Conservation (phyloP, 2,113 vertebrate genomes). For the Tapirus terrestris region DNA sequence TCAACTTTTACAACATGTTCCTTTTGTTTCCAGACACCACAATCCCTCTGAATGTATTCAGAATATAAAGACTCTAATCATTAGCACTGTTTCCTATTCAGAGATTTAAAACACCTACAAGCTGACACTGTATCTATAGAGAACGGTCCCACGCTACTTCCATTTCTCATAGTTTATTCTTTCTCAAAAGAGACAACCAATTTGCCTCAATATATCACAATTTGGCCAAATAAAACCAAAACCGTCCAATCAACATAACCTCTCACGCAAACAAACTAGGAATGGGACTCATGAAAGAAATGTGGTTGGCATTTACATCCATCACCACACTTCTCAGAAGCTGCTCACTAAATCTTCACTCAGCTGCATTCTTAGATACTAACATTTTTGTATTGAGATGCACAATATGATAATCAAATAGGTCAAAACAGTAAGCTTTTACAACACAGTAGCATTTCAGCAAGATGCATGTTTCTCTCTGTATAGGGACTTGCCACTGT, state of each 20-base stretch:
- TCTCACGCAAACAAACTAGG: conserved; percentile 53
- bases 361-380: conserved; percentile 49
- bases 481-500: neutral
- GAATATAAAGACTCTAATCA: conserved; percentile 58
- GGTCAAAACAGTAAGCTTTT: conserved; percentile 57
- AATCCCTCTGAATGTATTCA: conserved; percentile 29
- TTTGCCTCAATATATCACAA: conserved; percentile 36
- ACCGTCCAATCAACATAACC: conserved; percentile 48
- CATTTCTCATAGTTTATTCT: conserved; percentile 41
- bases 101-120: conserved; percentile 44
- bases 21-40: neutral
- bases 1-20: neutral
- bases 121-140: neutral
- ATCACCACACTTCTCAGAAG: conserved; percentile 15
- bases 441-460: conserved; percentile 1
- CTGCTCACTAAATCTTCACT: conserved; percentile 61
- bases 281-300: conserved; percentile 67
- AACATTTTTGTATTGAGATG: conserved; percentile 56
- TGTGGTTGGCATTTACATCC: conserved; percentile 41
- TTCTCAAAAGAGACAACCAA: conserved; percentile 37
- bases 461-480: neutral
- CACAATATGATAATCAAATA: conserved; percentile 56
- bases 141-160: neutral
- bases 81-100: conserved; percentile 40
- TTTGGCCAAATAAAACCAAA: conserved; percentile 47